Percentiles rank a stretch among this genome's conserved stretches.
phyloP scores from a whole-genome alignment of 2,797 vertebrate genomes.

The Fistularia tabacaria region DNA sequence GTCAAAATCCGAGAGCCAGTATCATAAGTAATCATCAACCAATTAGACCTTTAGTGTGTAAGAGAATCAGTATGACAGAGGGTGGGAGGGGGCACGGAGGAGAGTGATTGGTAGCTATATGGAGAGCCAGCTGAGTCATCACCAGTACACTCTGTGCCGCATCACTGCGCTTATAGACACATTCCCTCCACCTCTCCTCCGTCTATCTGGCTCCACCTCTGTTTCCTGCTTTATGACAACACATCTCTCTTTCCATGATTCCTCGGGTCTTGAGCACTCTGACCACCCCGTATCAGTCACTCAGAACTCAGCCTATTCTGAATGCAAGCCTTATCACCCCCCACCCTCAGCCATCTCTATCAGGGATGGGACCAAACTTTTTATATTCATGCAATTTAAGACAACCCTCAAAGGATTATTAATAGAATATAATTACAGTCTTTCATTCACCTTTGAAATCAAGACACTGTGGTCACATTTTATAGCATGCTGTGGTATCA shows the following conservation, averaged over 20 bases:
- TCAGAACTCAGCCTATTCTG: slow-evolving; percentile 8
- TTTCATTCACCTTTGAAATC: slow-evolving; percentile 31
- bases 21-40: slow-evolving; percentile 52
- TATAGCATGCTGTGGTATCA: slow-evolving; percentile 23
- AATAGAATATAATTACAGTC: slow-evolving; percentile 4
- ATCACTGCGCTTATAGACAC: slow-evolving; percentile 78
- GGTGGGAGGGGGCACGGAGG: slow-evolving; percentile 31
- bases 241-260: slow-evolving; percentile 24
- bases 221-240: slow-evolving; percentile 51
- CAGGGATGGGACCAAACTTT: slow-evolving; percentile 1
- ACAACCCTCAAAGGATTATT: too few species aligned
- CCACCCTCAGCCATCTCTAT: not conserved
- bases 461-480: slow-evolving; percentile 24
- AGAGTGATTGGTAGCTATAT: slow-evolving; percentile 77
- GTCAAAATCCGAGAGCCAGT: slow-evolving; percentile 49
- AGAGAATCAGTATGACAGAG: slow-evolving; percentile 37
- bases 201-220: slow-evolving; percentile 54
- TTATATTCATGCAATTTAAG: too few species aligned
- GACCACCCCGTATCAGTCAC: slow-evolving; percentile 17
- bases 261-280: slow-evolving; percentile 16
- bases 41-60: slow-evolving; percentile 61
- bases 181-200: slow-evolving; percentile 65
- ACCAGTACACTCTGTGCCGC: slow-evolving; percentile 77
- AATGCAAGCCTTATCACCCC: too few species aligned
- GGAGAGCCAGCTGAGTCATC: slow-evolving; percentile 79